Evolutionary conservation across 2,888 invertebrate species (phyloP).

Genomic region (Aromia moschata): DNA sequence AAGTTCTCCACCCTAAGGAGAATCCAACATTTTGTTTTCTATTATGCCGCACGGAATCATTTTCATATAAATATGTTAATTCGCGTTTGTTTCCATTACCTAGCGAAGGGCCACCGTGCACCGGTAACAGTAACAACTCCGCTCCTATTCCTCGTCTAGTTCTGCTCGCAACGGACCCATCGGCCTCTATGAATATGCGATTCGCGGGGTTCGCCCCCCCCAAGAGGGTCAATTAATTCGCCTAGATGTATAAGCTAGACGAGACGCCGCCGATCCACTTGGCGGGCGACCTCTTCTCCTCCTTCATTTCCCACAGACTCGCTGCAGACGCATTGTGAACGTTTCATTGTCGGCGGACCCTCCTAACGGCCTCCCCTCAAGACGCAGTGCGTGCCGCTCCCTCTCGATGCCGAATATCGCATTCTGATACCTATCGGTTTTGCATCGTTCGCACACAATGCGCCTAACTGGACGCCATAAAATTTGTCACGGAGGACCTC

Average conservation of each 20-base stretch:
- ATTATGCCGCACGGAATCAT: slow-evolving; percentile 42
- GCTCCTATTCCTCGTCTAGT: slow-evolving; percentile 35
- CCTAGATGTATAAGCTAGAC: slow-evolving; percentile 40
- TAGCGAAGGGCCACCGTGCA: background rate
- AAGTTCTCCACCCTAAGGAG: background rate
- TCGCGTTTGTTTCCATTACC: slow-evolving; percentile 30
- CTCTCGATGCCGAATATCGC: slow-evolving; percentile 29
- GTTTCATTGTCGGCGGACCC: slow-evolving; percentile 41
- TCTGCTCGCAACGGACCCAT: slow-evolving; percentile 19
- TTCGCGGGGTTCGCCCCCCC: slow-evolving; percentile 38
- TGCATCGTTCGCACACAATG: slow-evolving; percentile 22
- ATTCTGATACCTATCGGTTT: slow-evolving; percentile 32
- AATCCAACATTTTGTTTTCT: slow-evolving; percentile 40
- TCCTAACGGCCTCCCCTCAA: slow-evolving; percentile 26
- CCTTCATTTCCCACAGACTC: slow-evolving; percentile 51
- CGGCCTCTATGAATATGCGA: slow-evolving; percentile 47
- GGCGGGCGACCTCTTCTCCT: slow-evolving; percentile 47
- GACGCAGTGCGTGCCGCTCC: slow-evolving; percentile 21
- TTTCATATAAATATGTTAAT: slow-evolving; percentile 52
- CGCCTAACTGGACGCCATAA: slow-evolving; percentile 44
- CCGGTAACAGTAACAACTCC: slow-evolving; percentile 17
- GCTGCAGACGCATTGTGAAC: slow-evolving; percentile 40
- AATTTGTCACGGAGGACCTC: slow-evolving; percentile 47
- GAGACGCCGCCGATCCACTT: slow-evolving; percentile 38
- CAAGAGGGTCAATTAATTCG: slow-evolving; percentile 48